These are phyloP conservation scores for Babylonia areolata DNA, from an alignment of 1,140 invertebrate genomes.

Conservation along the genomic window DNA sequence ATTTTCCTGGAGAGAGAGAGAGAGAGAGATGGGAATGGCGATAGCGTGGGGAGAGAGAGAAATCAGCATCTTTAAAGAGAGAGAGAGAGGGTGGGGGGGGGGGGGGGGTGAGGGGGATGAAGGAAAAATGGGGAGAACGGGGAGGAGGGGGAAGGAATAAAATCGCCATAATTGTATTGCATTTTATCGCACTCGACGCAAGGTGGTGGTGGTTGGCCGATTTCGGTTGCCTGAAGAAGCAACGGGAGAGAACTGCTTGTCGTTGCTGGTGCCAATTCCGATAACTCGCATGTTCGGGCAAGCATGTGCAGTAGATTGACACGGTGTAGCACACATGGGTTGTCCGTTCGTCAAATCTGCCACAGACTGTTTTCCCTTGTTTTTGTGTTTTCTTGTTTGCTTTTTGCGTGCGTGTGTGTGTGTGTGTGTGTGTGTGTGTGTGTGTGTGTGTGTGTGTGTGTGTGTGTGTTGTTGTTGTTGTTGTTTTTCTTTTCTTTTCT, in stretches of 20 bases:
- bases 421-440: background rate
- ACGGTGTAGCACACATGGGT: background rate
- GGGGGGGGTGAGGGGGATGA: background rate
- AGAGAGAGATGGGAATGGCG: background rate
- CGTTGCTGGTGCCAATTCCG: background rate
- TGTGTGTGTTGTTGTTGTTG: background rate
- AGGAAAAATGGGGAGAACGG: background rate
- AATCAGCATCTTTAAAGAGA: background rate
- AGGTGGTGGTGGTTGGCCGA: background rate
- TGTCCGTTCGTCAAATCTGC: too few species aligned
- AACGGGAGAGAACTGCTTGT: background rate
- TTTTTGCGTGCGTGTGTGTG: background rate
- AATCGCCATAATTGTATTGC: background rate
- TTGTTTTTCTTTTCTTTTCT: background rate
- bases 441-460: slow-evolving; percentile 11
- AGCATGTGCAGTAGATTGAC: background rate
- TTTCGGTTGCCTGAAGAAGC: background rate
- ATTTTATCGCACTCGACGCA: background rate
- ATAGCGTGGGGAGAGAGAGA: background rate
- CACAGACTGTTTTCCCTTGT: too few species aligned
- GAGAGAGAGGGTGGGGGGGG: background rate
- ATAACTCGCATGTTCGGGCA: background rate
- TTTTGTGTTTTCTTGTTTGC: too few species aligned
- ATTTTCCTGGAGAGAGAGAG: background rate
- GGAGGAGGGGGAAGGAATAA: background rate